These are phyloP conservation scores for Lordiphosa fenestrarum DNA, from an alignment of 2,888 invertebrate genomes.

Conservation along the genomic window DNA sequence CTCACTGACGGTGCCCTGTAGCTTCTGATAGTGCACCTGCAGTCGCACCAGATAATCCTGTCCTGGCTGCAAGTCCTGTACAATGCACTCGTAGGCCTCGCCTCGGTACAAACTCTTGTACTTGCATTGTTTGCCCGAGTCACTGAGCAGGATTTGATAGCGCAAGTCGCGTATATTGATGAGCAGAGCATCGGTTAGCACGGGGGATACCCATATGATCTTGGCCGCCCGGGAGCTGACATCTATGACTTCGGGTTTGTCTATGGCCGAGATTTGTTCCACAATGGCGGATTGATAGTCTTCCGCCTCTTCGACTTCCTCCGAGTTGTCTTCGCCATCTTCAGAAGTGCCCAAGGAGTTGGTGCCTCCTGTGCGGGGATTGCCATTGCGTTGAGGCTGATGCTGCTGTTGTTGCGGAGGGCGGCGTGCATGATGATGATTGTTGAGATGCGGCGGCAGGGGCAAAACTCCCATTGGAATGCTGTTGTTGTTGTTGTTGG, in stretches of 20 bases:
- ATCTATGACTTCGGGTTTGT: constrained; percentile 90
- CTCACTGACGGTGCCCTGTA: constrained; percentile 88
- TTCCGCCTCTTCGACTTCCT: constrained; percentile 90
- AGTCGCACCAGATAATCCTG: constrained; percentile 92
- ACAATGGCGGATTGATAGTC: constrained; percentile 85
- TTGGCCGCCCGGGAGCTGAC: constrained; percentile 91
- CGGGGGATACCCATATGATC: constrained; percentile 90
- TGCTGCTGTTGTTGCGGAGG: constrained; percentile 36
- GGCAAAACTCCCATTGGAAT: constrained; percentile 45
- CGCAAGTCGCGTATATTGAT: constrained; percentile 81
- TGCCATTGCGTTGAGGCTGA: constrained; percentile 41
- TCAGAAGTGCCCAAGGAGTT: constrained; percentile 86
- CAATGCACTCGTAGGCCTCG: constrained; percentile 87
- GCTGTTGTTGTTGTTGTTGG: constrained; percentile 51
- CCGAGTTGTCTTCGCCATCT: constrained; percentile 89
- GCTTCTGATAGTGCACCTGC: constrained; percentile 86
- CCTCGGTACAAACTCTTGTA: constrained; percentile 93
- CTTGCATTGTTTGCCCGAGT: constrained; percentile 88
- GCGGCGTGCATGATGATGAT: constrained; percentile 52
- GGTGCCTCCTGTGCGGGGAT: constrained; percentile 40
- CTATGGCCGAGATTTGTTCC: constrained; percentile 87
- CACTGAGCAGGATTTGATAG: constrained; percentile 91
- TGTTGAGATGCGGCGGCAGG: constrained; percentile 46
- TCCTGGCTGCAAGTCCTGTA: constrained; percentile 92
- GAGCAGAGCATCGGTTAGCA: constrained; percentile 67